phyloP scores from a whole-genome alignment of 1,140 invertebrate species.

The Habropoda laboriosa region DNA sequence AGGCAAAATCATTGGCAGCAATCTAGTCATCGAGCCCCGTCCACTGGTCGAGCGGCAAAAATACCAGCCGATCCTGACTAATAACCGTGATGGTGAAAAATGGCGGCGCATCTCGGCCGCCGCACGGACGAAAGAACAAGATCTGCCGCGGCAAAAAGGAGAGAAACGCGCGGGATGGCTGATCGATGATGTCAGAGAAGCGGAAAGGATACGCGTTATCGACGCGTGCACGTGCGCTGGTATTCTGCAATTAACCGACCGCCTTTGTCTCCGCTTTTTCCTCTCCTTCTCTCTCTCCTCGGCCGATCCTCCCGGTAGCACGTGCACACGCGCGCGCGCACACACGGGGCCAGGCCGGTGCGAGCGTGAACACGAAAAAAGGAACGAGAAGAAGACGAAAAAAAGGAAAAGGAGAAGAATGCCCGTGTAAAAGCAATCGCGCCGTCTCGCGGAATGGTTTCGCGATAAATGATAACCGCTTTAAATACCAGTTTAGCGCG shows the following conservation, averaged over 20 bases:
- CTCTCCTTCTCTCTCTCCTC: neutral
- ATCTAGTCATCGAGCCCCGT: too few relatives aligned
- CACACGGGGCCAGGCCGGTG: constrained; percentile 4
- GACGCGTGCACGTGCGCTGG: constrained; percentile 51
- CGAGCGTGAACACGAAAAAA: constrained; percentile 24
- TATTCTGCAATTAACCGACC: constrained; percentile 58
- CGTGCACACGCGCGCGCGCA: constrained; percentile 39
- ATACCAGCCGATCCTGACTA: constrained; percentile 21
- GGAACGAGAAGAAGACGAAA: too few relatives aligned
- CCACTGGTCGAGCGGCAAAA: constrained; percentile 8
- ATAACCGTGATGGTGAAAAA: constrained; percentile 42
- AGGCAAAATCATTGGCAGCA: neutral
- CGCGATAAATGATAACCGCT: constrained; percentile 58
- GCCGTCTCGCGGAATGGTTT: constrained; percentile 45
- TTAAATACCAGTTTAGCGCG: constrained; percentile 61
- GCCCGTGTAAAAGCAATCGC: constrained; percentile 16
- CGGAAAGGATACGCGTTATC: constrained; percentile 48
- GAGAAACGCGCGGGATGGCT: constrained; percentile 19
- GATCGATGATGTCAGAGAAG: constrained; percentile 55
- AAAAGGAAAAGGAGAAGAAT: constrained; percentile 5
- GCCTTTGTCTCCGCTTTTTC: constrained; percentile 12
- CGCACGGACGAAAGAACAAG: neutral
- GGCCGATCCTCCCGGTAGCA: constrained; percentile 16
- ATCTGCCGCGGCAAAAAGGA: constrained; percentile 23
- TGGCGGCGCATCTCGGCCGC: neutral